Evolutionary conservation across 2,113 vertebrate species (phyloP), one percentile per base, ranked within the genome.

Genomic region (Terrapene triunguis): DNA sequence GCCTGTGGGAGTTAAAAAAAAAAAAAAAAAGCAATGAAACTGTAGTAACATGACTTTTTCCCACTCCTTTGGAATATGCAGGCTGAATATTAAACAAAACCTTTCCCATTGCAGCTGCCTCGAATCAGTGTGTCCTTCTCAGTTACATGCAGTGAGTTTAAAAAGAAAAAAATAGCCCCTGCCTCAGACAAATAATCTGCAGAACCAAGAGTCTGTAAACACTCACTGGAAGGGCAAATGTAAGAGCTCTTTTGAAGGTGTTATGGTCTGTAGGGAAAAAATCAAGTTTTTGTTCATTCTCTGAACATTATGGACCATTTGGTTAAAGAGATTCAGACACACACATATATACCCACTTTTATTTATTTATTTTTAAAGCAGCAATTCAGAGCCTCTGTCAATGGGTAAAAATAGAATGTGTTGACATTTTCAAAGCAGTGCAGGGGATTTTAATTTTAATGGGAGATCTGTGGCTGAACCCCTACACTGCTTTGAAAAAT

Each of bases 391-490:
- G 24, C 91, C 35, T 44, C 32, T 5, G 35, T 0, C 27, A 3
- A 3, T 42, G 42, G 0, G 2, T 21, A 9, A 22, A 90, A 14
- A 82, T 84, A 29, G 84, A 0, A 7, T 1, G 0, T 59, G 50
- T 25, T 4, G 65, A 1, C 6, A 72, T 3, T 51, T 8, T 3
- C 2, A 5, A 6, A 47, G 47, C 62, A 10, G 2, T 0, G 87
- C 27, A 3, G 19, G 8, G 42, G 24, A 7, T 3, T 3, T 4
- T 13, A 25, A 7, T 19, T 14, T 5, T 10, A 35, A 44, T n/a
- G 2, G 7, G 17, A 8, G 8, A 16, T 1, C 2, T 1, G 35
- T 0, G 5, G 35, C 44, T 42, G 0, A 32, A 2, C 21, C 76
- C 48, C 32, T 2, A 42, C 88, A 85, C 10, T 38, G n/a, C 89